Evolutionary conservation across 1,140 invertebrate genomes (phyloP).

Genomic region (Orchestia grillus): DNA sequence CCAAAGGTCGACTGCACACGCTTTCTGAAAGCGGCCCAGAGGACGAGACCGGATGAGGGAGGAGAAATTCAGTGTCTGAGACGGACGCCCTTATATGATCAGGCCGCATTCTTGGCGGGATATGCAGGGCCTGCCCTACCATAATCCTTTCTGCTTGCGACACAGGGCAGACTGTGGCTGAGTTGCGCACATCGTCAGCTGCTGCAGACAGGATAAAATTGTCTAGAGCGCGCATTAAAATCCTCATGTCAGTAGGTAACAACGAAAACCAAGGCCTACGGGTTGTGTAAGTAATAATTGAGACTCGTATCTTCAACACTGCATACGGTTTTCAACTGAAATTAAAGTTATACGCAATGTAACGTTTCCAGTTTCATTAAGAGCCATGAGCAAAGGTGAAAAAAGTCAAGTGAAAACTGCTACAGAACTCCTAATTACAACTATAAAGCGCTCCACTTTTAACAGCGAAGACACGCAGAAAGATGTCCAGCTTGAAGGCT

Average conservation of each 20-base stretch:
- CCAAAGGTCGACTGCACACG: background rate
- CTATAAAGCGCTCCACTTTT: background rate
- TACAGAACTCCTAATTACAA: background rate
- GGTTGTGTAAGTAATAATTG: background rate
- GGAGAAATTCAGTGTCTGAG: background rate
- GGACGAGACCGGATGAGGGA: background rate
- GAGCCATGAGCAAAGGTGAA: no score
- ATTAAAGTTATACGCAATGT: background rate
- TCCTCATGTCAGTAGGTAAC: background rate
- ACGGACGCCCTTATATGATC: background rate
- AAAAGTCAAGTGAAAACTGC: background rate
- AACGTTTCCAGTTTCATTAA: background rate
- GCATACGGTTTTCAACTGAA: background rate
- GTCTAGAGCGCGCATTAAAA: background rate
- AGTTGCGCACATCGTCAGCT: background rate
- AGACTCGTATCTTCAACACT: background rate
- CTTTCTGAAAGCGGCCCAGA: background rate
- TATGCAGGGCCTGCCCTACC: background rate
- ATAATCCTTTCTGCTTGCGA: background rate
- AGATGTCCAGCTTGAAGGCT: background rate
- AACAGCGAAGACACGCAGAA: background rate
- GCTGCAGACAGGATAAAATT: background rate
- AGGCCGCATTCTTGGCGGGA: background rate
- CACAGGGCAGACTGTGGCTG: background rate
- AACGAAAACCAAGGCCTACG: background rate